Base-by-base conservation (phyloP, 2,888 invertebrate genomes). In the Congeria kusceri region DNA sequence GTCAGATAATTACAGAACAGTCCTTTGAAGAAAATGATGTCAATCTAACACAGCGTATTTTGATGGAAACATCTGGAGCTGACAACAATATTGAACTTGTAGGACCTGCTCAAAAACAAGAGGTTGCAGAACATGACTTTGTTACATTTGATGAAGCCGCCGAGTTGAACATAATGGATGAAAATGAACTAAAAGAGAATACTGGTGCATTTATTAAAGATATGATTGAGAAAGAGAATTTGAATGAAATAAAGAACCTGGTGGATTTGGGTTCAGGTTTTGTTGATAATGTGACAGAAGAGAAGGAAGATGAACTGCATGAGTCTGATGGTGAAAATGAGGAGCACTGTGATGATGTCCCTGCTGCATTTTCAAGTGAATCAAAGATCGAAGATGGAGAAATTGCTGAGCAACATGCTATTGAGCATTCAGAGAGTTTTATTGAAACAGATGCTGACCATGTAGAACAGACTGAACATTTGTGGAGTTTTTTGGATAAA, bases 141-240 rank as follows among this genome's bases (percentile, higher is more conserved):
- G 23, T 15, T 53, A 9, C 20, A 53, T 53, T 25, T 53, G 53
- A 53, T 53, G 53, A 39, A 27, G 68, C 20, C 23, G 39, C n/a
- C n/a, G 18, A 46, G 3, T 13, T 46, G 9, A 25, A 39, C 47
- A 9, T 4, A 44, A 47, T 46, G 47, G 27, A 13, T 25, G 46
- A 47, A 20, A 11, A 20, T 23, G n/a, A 32, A 46, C n/a, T 44
- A 25, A 27, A 20, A 20, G 63, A 47, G 25, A 47, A 64, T 44
- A 39, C n/a, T 62, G 62, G 29, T 62, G 53, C 47, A 25, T 9
- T 11, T 18, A 53, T 25, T 67, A 61, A 32, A 39, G 27, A 27
- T 56, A 44, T 25, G 25, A 20, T 53, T 20, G 53, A 53, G n/a
- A 53, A 20, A 23, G 63, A 46, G 13, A 47, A 64, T 15, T 29